phyloP scores from a whole-genome alignment of 2,888 invertebrate species.

The Gerris lacustris region DNA sequence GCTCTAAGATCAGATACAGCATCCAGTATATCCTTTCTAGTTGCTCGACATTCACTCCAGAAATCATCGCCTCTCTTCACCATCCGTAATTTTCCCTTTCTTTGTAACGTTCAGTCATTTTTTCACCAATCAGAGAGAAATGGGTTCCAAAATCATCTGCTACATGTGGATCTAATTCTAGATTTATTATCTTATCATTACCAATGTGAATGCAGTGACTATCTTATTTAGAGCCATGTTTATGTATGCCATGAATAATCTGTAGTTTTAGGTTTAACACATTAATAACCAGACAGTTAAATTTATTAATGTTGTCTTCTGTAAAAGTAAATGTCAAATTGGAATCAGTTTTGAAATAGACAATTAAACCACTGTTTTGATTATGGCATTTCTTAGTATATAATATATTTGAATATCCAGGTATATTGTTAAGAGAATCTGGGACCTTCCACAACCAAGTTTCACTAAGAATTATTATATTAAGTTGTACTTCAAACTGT shows the following conservation, averaged over 20 bases:
- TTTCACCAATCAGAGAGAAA: background rate
- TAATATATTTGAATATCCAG: background rate
- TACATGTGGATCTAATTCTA: too few relatives aligned
- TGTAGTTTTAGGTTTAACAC: background rate
- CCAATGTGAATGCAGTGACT: too few relatives aligned
- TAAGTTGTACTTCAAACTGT: background rate
- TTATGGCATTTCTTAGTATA: background rate
- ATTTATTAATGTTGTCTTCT: background rate
- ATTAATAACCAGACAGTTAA: background rate
- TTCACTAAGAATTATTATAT: background rate
- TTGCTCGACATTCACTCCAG: background rate
- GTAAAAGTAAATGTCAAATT: background rate
- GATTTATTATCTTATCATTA: too few relatives aligned
- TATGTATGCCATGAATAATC: too few relatives aligned
- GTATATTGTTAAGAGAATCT: background rate
- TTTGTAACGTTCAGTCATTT: background rate
- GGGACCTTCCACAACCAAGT: background rate
- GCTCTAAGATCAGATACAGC: background rate
- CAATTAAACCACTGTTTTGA: background rate
- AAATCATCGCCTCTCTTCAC: background rate
- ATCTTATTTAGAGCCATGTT: too few relatives aligned
- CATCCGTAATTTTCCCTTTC: too few relatives aligned
- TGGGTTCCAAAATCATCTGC: background rate
- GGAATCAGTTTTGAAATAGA: background rate
- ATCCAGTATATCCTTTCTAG: background rate